Base-by-base conservation (phyloP, 2,888 invertebrate species). In the Phalera bucephala region DNA sequence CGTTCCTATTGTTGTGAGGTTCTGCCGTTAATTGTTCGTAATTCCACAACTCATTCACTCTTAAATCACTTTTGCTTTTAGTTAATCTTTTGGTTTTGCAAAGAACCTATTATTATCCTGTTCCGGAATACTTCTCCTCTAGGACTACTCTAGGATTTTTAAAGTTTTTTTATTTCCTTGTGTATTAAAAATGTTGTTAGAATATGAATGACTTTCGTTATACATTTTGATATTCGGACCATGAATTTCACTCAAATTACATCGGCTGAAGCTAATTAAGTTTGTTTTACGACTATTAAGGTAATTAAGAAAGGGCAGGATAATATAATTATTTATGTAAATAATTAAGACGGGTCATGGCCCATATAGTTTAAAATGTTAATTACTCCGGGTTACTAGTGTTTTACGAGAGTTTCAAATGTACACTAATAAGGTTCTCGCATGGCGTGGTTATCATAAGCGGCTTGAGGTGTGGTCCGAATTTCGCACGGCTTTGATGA, bases 401-500 rank as follows among this genome's bases (percentile, higher is more conserved):
- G 35, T 45, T 61, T 55, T 51, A 57, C 34, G 48, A 55, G 35
- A 46, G 11, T 38, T 47, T 53, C 46, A 57, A 55, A 44, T 50
- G 45, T 49, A 45, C 37, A 38, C 44, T 58, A 56, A 61, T 62
- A 60, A 62, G 56, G 45, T 44, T 41, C 30, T 54, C 42, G 44
- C 44, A 39, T 58, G 53, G 45, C 41, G 40, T 15, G 42, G 30
- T 36, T 23, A 26, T 11, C n/a, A 11, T 43, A 43, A 49, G 46
- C 40, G 21, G 31, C 48, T 25, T 39, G 45, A 61, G 63, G 77
- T 79, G 82, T 80, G 82, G 81, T 82, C 79, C 53, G 49, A 63
- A 65, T 76, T 83, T 80, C 72, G 79, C 79, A 75, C 56, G 52
- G 44, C 38, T 58, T 62, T 66, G 75, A 70, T 67, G 71, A 80